These are phyloP conservation scores for Neuroscelio doddi DNA, from an alignment of 2,888 invertebrate species.

Conservation along the genomic window DNA sequence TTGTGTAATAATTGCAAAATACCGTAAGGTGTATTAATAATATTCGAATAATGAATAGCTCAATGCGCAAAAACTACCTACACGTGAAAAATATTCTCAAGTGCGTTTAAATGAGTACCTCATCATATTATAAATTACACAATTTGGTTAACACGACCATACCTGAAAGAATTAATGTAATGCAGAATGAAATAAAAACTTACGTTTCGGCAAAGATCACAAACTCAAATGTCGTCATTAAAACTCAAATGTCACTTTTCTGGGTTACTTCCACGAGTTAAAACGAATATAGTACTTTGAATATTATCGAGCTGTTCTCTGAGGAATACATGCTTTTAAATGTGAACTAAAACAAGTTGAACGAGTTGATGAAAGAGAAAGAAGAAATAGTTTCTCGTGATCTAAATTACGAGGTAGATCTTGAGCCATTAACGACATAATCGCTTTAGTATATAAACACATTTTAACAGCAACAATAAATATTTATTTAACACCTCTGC, in stretches of 20 bases:
- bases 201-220: neutral
- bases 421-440: constrained; percentile 52
- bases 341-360: constrained; percentile 39
- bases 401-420: constrained; percentile 47
- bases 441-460: constrained; percentile 49
- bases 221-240: neutral
- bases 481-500: constrained; percentile 32
- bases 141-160: too few species aligned
- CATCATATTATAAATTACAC: too few species aligned
- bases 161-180: too few species aligned
- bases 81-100: too few species aligned
- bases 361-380: constrained; percentile 33
- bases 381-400: constrained; percentile 31
- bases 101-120: too few species aligned
- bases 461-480: constrained; percentile 40
- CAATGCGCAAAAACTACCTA: too few species aligned
- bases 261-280: constrained; percentile 8
- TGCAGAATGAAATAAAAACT: neutral
- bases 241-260: constrained; percentile 7
- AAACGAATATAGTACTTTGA: constrained; percentile 7
- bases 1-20: too few species aligned
- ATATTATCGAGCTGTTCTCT: constrained; percentile 3
- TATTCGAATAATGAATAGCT: too few species aligned
- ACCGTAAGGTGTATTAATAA: too few species aligned
- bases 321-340: constrained; percentile 22